Conservation (phyloP, 1,140 invertebrate species). For the Eufriesea mexicana region DNA sequence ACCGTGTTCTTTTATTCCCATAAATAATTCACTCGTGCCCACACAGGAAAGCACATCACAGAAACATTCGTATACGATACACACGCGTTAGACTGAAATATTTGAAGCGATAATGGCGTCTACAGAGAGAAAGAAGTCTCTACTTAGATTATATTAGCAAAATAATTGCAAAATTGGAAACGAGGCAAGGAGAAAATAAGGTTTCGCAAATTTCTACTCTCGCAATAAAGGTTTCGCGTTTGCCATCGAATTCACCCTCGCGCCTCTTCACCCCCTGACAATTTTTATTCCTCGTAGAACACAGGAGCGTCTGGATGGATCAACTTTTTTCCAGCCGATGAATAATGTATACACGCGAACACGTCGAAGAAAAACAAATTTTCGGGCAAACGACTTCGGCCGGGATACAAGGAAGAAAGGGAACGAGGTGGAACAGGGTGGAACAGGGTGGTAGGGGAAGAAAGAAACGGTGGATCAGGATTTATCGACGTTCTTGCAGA, state of each 20-base stretch:
- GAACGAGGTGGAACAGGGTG: too few species aligned
- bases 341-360: conserved; percentile 1
- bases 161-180: not conserved
- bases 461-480: not conserved
- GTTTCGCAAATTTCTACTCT: not conserved
- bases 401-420: not conserved
- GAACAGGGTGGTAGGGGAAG: too few species aligned
- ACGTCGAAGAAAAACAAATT: conserved; percentile 9
- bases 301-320: not conserved
- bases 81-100: too few species aligned
- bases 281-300: not conserved
- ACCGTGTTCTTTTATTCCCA: too few species aligned
- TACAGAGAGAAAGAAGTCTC: too few species aligned
- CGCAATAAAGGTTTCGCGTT: not conserved
- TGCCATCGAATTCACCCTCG: not conserved
- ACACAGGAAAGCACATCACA: too few species aligned
- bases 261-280: not conserved
- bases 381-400: not conserved
- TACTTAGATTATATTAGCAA: not conserved
- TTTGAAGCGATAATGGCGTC: too few species aligned
- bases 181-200: too few species aligned
- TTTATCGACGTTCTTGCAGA: not conserved
- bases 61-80: too few species aligned
- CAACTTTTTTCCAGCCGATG: not conserved
- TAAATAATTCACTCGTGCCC: too few species aligned